Evolutionary conservation across 2,113 vertebrate species (phyloP).

Genomic region (Rhodinocichla rosea): DNA sequence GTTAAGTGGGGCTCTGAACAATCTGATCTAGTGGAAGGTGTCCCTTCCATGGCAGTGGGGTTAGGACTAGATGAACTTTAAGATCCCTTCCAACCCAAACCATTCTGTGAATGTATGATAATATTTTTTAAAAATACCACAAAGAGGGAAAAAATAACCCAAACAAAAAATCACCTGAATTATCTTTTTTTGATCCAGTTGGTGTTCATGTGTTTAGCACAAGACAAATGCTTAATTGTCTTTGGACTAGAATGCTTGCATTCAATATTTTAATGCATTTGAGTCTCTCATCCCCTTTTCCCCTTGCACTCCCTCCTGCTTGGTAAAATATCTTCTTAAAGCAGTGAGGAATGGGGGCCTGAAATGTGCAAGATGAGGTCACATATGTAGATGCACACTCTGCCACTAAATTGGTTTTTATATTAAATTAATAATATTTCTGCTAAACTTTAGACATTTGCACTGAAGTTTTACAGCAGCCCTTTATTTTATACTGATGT

Average conservation of each 20-base stretch:
- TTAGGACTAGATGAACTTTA: background rate
- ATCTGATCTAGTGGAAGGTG: background rate
- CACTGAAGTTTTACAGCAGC: background rate
- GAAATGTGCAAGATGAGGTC: background rate
- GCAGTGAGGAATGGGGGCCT: background rate
- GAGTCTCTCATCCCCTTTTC: background rate
- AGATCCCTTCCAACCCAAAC: background rate
- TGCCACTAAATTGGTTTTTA: background rate
- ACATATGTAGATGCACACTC: background rate
- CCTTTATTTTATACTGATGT: background rate
- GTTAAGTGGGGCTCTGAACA: background rate
- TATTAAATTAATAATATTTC: background rate
- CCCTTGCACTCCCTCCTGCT: rapidly evolving
- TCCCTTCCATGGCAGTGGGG: background rate
- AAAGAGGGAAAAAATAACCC: background rate
- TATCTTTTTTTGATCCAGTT: background rate
- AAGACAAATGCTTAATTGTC: background rate
- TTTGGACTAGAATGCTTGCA: background rate
- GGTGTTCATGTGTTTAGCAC: background rate
- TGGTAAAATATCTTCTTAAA: background rate
- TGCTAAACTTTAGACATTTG: background rate
- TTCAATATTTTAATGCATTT: background rate
- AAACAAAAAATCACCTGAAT: background rate
- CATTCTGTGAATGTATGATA: background rate
- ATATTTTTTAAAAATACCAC: background rate